Conservation (phyloP, 1,140 invertebrate genomes). For the Halesus radiatus region DNA sequence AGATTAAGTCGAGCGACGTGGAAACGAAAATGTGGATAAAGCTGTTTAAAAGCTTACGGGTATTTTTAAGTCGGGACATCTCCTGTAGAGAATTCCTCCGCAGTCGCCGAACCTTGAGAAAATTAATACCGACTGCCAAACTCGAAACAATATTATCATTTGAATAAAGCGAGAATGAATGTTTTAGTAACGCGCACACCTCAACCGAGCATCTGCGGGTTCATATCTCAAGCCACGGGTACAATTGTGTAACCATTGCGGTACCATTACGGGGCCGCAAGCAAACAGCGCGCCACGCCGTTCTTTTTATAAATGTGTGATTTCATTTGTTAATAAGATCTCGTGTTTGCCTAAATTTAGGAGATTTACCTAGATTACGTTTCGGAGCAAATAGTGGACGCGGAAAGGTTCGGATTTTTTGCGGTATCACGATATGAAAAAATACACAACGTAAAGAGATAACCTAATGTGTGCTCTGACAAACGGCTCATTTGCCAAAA, state of each 20-base stretch:
- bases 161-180: background rate
- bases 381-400: conserved; percentile 6
- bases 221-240: background rate
- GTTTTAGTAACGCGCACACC: background rate
- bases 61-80: conserved; percentile 45
- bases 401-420: conserved; percentile 37
- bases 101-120: conserved; percentile 44
- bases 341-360: conserved; percentile 15
- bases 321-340: conserved; percentile 5
- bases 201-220: conserved; percentile 4
- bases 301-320: background rate
- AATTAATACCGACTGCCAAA: background rate
- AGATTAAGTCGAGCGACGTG: conserved; percentile 47
- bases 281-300: background rate
- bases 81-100: conserved; percentile 24
- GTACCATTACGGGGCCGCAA: background rate
- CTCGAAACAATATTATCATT: background rate
- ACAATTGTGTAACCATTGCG: conserved; percentile 30
- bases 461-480: background rate
- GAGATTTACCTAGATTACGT: background rate
- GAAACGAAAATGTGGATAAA: conserved; percentile 54
- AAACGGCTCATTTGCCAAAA: background rate
- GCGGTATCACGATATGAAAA: conserved; percentile 31
- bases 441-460: background rate
- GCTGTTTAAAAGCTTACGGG: conserved; percentile 41